Evolutionary conservation across 2,888 invertebrate genomes (phyloP).

Genomic region (Amblyteles armatorius): DNA sequence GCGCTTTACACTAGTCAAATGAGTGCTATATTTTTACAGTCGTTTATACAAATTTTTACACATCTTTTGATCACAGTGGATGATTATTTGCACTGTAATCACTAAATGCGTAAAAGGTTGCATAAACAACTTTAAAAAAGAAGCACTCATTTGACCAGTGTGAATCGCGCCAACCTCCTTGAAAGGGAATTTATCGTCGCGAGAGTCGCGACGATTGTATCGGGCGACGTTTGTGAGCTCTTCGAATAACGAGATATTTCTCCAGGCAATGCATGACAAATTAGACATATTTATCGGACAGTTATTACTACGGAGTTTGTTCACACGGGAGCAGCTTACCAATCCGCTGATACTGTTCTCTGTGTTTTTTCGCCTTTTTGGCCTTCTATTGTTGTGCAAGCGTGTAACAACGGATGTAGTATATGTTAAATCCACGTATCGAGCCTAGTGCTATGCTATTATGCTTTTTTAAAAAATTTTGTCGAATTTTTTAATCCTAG

Average conservation of each 20-base stretch:
- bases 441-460: slow-evolving; percentile 73
- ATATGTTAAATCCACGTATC: slow-evolving; percentile 76
- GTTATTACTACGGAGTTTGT: slow-evolving; percentile 56
- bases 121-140: too few species aligned
- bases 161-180: too few species aligned
- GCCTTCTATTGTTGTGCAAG: slow-evolving; percentile 85
- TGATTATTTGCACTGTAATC: not conserved
- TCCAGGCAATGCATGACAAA: slow-evolving; percentile 61
- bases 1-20: too few species aligned
- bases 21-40: too few species aligned
- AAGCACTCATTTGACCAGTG: too few species aligned
- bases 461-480: slow-evolving; percentile 22
- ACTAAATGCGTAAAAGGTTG: too few species aligned
- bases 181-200: not conserved
- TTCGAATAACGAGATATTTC: slow-evolving; percentile 10
- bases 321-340: slow-evolving; percentile 87
- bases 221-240: not conserved
- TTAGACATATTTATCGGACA: slow-evolving; percentile 36
- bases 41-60: too few species aligned
- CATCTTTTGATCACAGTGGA: too few species aligned
- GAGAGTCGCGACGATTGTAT: not conserved
- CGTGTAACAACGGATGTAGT: slow-evolving; percentile 84
- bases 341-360: slow-evolving; percentile 91
- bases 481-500: slow-evolving; percentile 44
- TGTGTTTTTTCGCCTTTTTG: slow-evolving; percentile 90